Base-by-base conservation (phyloP, 2,797 vertebrate genomes). In the Manis javanica region DNA sequence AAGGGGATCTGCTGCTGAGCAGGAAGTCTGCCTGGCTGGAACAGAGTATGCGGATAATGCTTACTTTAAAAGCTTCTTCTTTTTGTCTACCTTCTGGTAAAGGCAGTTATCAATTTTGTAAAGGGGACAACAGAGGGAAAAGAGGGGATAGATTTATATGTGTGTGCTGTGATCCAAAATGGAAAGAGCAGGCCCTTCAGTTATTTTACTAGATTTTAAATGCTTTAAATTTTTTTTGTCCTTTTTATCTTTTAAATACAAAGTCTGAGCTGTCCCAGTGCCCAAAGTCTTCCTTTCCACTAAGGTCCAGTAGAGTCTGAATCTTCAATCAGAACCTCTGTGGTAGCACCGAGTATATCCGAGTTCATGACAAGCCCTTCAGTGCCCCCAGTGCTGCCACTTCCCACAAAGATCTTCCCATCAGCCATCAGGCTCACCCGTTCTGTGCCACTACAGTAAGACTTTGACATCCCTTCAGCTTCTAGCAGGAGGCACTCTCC, bases 261-360 rank as follows among this genome's bases (percentile, higher is more conserved):
- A 98, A 98, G 98, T 98, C 97, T 96, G 57, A 98, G 93, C 97
- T 94, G 97, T 98, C 97, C 97, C 97, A 98, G 97, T 97, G 98
- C 96, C 97, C 94, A 82, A 7, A 78, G 93, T 97, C 97, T 98
- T 96, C 97, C 97, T 61, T 26, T 97, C 92, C 97, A 97, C 98
- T 99, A 99, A 88, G 98, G 98, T 98, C 98, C 98, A 95, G 98
- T 90, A 96, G 98, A 99, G 97, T 99, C 98, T 97, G 98, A 98
- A 98, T 99, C 98, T 98, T 99, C 99, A 1, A 99, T 99, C 94
- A 99, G 99, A 98, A 99, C 99, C 98, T 99, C 98, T 0, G 99
- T 98, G 95, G 98, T 98, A 98, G 99, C 98, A 98, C 98, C 99
- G 97, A 99, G 98, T 97, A 98, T 98, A 97, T 99, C 99, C 34